A percentile compares a stretch with the other conserved stretches of the same genome.
Conservation (phyloP, 1,140 invertebrate genomes). For the Polypedilum vanderplanki region DNA sequence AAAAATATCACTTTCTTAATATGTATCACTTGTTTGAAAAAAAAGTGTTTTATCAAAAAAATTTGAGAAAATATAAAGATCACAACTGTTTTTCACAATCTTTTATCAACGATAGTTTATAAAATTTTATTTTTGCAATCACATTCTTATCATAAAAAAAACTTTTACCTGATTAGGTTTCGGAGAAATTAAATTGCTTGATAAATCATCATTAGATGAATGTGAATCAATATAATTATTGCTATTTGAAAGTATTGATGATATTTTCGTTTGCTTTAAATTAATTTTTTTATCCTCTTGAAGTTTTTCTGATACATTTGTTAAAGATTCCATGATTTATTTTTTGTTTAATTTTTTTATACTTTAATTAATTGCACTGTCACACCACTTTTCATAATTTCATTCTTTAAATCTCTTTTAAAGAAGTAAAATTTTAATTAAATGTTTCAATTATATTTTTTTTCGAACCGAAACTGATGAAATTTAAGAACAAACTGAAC, state of each 20-base stretch:
- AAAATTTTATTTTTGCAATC: too few relatives aligned
- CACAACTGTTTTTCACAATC: too few relatives aligned
- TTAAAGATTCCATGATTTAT: too few relatives aligned
- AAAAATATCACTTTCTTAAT: too few relatives aligned
- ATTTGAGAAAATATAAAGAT: too few relatives aligned
- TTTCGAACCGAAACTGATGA: not conserved
- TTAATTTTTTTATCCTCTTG: not conserved
- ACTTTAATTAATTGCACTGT: too few relatives aligned
- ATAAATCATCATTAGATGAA: not conserved
- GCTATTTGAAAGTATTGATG: not conserved
- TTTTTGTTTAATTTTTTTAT: too few relatives aligned
- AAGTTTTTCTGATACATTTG: too few relatives aligned
- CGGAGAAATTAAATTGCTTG: not conserved
- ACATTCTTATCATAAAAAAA: too few relatives aligned
- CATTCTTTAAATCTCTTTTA: not conserved
- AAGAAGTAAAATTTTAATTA: not conserved
- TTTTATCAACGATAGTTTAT: too few relatives aligned
- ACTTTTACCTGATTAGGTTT: slow-evolving; percentile 19
- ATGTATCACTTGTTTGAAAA: too few relatives aligned
- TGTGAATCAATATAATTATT: not conserved
- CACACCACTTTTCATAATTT: not conserved
- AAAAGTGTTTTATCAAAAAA: too few relatives aligned
- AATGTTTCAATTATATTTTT: not conserved
- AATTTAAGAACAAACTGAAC: not conserved
- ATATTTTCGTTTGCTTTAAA: not conserved